These are phyloP conservation scores for Myotis vivesi DNA, from an alignment of 2,797 vertebrate species.

Conservation along the genomic window DNA sequence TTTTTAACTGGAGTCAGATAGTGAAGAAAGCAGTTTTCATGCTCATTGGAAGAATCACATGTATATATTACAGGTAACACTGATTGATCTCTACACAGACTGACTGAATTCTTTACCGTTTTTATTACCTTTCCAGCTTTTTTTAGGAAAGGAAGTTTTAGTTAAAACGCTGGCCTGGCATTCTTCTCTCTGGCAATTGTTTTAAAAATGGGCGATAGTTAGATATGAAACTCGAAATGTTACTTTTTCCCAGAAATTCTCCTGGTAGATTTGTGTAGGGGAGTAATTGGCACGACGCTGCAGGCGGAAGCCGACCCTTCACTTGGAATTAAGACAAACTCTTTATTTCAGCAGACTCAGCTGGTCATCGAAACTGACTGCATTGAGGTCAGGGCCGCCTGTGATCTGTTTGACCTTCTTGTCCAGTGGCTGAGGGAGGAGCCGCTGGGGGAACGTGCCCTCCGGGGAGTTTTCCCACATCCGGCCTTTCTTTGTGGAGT, in stretches of 20 bases:
- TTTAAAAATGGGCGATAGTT: background rate
- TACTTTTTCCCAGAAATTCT: constrained; percentile 48
- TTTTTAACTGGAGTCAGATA: background rate
- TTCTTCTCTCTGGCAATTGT: background rate
- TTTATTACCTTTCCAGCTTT: constrained; percentile 22
- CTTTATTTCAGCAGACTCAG: constrained; percentile 19
- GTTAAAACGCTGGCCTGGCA: constrained; percentile 7
- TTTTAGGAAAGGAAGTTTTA: constrained; percentile 21
- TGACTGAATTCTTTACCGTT: background rate
- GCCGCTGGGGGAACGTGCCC: background rate
- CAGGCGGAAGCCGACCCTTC: background rate
- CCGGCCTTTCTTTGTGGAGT: background rate
- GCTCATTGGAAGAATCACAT: background rate
- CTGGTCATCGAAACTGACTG: background rate
- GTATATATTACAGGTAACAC: background rate
- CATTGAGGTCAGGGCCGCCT: constrained; percentile 12
- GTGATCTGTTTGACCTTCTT: background rate
- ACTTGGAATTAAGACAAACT: constrained; percentile 29
- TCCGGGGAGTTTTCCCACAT: background rate
- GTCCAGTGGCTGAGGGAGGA: background rate
- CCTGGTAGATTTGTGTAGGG: constrained; percentile 30
- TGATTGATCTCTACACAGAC: background rate
- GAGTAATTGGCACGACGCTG: background rate
- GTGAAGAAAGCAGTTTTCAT: background rate
- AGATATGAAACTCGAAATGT: constrained; percentile 49